phyloP scores from a whole-genome alignment of 2,888 invertebrate genomes.

The Hyalella azteca region DNA sequence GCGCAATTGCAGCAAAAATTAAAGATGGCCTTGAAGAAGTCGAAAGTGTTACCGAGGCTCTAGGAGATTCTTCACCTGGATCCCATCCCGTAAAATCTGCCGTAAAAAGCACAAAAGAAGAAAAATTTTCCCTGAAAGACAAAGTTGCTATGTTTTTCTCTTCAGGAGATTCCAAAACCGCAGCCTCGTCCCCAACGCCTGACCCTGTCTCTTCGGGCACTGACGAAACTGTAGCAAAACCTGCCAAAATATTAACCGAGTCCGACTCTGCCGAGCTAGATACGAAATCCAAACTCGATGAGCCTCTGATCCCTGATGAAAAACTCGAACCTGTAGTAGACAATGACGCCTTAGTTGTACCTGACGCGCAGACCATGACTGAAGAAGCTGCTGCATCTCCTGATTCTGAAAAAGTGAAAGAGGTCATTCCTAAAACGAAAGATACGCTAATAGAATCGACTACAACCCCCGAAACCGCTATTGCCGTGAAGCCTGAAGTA shows the following conservation, averaged over 20 bases:
- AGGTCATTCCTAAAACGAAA: too few relatives aligned
- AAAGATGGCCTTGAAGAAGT: slow-evolving; percentile 35
- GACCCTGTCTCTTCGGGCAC: too few relatives aligned
- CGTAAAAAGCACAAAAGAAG: background rate
- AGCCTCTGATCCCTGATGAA: background rate
- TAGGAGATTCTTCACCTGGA: background rate
- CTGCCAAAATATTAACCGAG: background rate
- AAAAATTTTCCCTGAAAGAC: slow-evolving; percentile 23
- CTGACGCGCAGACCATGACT: background rate
- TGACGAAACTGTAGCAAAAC: too few relatives aligned
- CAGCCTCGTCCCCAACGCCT: background rate
- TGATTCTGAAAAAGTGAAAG: too few relatives aligned
- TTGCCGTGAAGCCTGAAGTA: background rate
- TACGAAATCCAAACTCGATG: background rate
- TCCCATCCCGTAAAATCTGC: slow-evolving; percentile 30
- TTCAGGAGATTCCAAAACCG: background rate
- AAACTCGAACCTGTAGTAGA: background rate
- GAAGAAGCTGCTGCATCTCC: too few relatives aligned
- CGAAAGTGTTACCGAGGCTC: slow-evolving; percentile 38
- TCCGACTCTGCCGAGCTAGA: background rate
- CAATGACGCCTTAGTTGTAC: background rate
- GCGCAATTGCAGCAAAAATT: slow-evolving; percentile 31
- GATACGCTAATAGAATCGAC: too few relatives aligned
- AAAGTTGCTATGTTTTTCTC: slow-evolving; percentile 39
- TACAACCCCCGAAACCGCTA: background rate